phyloP scores from a whole-genome alignment of 2,888 invertebrate species.

The Tachystola acroxantha region DNA sequence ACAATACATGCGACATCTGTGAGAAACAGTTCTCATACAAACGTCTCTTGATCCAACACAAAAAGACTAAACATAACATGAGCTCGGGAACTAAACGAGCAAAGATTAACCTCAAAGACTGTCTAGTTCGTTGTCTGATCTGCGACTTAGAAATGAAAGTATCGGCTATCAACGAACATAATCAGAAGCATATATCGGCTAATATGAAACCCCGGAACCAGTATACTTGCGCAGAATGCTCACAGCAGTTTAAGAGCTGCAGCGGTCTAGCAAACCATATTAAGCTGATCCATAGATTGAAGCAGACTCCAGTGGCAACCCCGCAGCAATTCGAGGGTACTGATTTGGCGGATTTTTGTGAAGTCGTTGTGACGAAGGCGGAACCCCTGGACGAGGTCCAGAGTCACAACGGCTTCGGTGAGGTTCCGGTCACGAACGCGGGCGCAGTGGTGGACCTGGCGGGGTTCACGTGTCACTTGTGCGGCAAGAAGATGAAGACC shows the following conservation, averaged over 20 bases:
- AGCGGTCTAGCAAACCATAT: slow-evolving; percentile 60
- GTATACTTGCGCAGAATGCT: slow-evolving; percentile 66
- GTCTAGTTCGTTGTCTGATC: slow-evolving; percentile 60
- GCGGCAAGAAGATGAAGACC: slow-evolving; percentile 62
- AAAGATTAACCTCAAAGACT: slow-evolving; percentile 60
- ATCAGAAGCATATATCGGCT: slow-evolving; percentile 54
- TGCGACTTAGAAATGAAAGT: slow-evolving; percentile 70
- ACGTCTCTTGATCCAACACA: slow-evolving; percentile 58
- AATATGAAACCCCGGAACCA: slow-evolving; percentile 64
- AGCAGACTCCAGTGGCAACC: slow-evolving; percentile 35
- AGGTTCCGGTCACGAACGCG: slow-evolving; percentile 42
- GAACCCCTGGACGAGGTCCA: slow-evolving; percentile 70
- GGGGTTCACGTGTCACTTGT: slow-evolving; percentile 66
- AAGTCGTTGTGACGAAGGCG: slow-evolving; percentile 76
- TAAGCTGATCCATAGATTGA: slow-evolving; percentile 56
- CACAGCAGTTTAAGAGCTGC: slow-evolving; percentile 59
- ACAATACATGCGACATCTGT: slow-evolving; percentile 68
- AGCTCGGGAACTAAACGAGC: slow-evolving; percentile 61
- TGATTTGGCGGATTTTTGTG: slow-evolving; percentile 74
- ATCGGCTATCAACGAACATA: slow-evolving; percentile 60
- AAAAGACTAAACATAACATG: slow-evolving; percentile 64
- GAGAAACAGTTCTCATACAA: slow-evolving; percentile 70
- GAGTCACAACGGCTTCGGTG: slow-evolving; percentile 69
- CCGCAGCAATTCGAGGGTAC: slow-evolving; percentile 23
- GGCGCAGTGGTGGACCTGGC: slow-evolving; percentile 36